Evolutionary conservation across 2,888 invertebrate genomes (phyloP).

Genomic region (Cerastis rubricosa): DNA sequence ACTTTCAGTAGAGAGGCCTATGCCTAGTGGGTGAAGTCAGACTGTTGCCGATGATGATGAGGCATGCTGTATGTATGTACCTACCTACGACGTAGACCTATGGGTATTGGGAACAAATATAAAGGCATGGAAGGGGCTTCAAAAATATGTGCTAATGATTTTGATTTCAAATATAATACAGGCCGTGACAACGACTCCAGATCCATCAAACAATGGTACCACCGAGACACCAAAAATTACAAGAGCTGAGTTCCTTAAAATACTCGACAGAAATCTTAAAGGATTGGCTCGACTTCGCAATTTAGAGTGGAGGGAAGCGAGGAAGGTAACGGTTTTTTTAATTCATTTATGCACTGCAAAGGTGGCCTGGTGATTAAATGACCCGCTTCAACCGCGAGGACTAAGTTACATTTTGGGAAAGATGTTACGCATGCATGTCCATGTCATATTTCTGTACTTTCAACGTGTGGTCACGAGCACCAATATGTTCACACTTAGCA

Average conservation of each 20-base stretch:
- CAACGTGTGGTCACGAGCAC: neutral
- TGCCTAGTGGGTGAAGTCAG: neutral
- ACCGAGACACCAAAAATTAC: constrained; percentile 85
- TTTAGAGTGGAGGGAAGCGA: constrained; percentile 89
- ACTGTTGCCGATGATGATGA: neutral
- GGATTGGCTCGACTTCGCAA: constrained; percentile 85
- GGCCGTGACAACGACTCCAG: constrained; percentile 74
- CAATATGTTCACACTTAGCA: neutral
- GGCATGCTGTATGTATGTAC: neutral
- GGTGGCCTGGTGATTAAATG: neutral
- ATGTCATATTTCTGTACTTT: neutral
- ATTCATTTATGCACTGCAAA: neutral
- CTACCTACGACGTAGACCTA: neutral
- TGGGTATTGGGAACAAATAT: neutral
- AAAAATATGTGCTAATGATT: constrained; percentile 4
- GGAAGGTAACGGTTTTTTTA: constrained; percentile 76
- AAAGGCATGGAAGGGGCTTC: neutral
- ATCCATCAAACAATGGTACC: constrained; percentile 77
- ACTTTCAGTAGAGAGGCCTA: neutral
- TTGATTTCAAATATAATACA: constrained; percentile 51
- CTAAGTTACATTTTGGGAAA: neutral
- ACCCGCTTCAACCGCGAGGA: neutral
- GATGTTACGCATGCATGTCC: neutral
- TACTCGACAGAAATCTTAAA: constrained; percentile 87
- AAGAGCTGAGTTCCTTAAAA: constrained; percentile 84